These are phyloP conservation scores for Ochropacha duplaris DNA, from an alignment of 2,888 invertebrate species.

Conservation along the genomic window DNA sequence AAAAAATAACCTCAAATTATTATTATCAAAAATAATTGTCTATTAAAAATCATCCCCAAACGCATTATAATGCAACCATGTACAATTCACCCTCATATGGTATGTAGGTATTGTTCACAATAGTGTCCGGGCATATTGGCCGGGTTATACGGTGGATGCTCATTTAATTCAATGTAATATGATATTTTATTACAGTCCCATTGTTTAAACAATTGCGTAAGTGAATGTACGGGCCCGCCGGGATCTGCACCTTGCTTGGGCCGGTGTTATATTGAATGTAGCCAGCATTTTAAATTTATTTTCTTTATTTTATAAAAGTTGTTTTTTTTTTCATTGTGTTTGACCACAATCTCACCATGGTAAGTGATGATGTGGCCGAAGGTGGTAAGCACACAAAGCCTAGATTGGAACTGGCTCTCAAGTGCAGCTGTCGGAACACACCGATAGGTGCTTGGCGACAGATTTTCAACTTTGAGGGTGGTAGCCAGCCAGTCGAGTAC, in stretches of 20 bases:
- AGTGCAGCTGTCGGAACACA: too few relatives aligned
- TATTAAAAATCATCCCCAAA: slow-evolving; percentile 3
- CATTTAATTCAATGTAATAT: slow-evolving; percentile 68
- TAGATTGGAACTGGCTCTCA: too few relatives aligned
- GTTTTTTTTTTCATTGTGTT: too few relatives aligned
- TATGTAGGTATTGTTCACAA: slow-evolving; percentile 22
- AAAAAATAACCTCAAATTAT: not conserved
- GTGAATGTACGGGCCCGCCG: slow-evolving; percentile 65
- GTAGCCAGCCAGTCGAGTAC: too few relatives aligned
- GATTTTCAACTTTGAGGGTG: too few relatives aligned
- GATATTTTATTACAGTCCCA: slow-evolving; percentile 76
- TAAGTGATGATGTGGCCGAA: too few relatives aligned
- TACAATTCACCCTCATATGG: slow-evolving; percentile 20
- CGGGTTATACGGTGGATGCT: slow-evolving; percentile 56
- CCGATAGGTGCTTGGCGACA: too few relatives aligned
- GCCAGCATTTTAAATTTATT: not conserved
- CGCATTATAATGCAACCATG: slow-evolving; percentile 3
- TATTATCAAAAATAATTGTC: slow-evolving; percentile 4
- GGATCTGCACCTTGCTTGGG: slow-evolving; percentile 56
- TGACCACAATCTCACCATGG: too few relatives aligned
- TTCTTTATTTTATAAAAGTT: too few relatives aligned
- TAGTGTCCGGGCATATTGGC: slow-evolving; percentile 47
- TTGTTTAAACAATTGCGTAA: slow-evolving; percentile 83
- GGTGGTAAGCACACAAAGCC: too few relatives aligned
- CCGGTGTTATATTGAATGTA: slow-evolving; percentile 1